phyloP scores from a whole-genome alignment of 1,140 invertebrate genomes.

The Plectrocnemia conspersa region DNA sequence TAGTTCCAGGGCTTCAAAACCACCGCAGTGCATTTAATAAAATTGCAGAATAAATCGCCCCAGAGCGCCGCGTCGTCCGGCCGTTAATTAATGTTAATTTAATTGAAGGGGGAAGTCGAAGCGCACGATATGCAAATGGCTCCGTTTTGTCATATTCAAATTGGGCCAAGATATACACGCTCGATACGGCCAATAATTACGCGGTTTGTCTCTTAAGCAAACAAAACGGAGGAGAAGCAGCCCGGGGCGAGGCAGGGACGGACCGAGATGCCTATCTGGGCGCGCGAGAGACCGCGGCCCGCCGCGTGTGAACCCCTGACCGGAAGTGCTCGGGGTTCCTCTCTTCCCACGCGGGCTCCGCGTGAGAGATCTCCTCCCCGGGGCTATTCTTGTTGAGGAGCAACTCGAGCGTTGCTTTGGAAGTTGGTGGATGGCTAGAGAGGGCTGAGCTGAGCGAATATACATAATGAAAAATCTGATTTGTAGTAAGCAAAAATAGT shows the following conservation, averaged over 20 bases:
- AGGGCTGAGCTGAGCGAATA: too few relatives aligned
- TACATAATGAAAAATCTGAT: too few relatives aligned
- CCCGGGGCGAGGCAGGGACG: neutral
- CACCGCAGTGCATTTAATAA: slow-evolving; percentile 14
- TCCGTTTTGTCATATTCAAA: slow-evolving; percentile 26
- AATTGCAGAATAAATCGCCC: slow-evolving; percentile 1
- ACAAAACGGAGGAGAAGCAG: slow-evolving; percentile 2
- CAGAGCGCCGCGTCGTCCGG: neutral
- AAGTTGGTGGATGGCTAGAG: too few relatives aligned
- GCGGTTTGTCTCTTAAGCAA: slow-evolving; percentile 7
- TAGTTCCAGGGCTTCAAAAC: too few relatives aligned
- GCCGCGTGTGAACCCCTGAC: too few relatives aligned
- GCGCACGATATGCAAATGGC: slow-evolving; percentile 15
- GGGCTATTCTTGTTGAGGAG: too few relatives aligned
- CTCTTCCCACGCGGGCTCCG: too few relatives aligned
- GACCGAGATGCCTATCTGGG: neutral
- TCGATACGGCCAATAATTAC: slow-evolving; percentile 19
- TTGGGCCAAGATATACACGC: slow-evolving; percentile 13
- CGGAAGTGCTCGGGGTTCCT: too few relatives aligned
- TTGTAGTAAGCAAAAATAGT: too few relatives aligned
- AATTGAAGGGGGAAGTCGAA: neutral
- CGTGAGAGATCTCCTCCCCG: too few relatives aligned
- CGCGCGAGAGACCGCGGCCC: too few relatives aligned
- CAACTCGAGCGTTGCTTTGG: too few relatives aligned
- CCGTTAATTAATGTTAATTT: neutral